These are phyloP conservation scores for Heterodera filipjevi DNA, from an alignment of 2,888 invertebrate genomes.

Conservation along the genomic window DNA sequence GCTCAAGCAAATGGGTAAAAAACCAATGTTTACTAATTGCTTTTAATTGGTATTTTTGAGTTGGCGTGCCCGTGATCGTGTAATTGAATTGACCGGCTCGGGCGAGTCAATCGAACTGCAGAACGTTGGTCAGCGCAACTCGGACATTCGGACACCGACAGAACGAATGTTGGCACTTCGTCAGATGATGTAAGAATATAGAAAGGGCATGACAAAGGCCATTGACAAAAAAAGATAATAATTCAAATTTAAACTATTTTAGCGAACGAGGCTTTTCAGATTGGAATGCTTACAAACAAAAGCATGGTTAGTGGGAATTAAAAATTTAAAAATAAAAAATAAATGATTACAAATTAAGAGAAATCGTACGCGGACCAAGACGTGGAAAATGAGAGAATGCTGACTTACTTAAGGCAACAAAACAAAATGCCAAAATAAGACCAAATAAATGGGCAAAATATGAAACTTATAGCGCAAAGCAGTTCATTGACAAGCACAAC, in stretches of 20 bases:
- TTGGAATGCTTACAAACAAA: constrained; percentile 60
- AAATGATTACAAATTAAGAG: constrained; percentile 44
- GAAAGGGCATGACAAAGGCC: background rate
- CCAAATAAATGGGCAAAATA: background rate
- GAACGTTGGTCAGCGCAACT: background rate
- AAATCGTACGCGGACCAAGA: constrained; percentile 53
- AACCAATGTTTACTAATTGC: background rate
- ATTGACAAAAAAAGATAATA: background rate
- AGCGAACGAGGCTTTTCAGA: constrained; percentile 52
- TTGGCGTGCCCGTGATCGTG: background rate
- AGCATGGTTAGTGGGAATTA: constrained; percentile 45
- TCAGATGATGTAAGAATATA: constrained; percentile 1
- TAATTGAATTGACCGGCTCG: background rate
- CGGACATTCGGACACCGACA: background rate
- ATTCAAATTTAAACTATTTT: background rate
- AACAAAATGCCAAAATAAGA: too few relatives aligned
- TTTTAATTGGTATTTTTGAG: background rate
- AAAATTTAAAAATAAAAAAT: constrained; percentile 9
- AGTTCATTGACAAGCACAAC: constrained; percentile 50
- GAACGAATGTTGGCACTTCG: constrained; percentile 1
- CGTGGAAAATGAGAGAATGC: constrained; percentile 59
- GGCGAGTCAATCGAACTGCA: background rate
- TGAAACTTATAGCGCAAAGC: background rate
- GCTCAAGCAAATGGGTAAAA: background rate
- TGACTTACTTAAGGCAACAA: constrained; percentile 45